Conservation (phyloP, 2,888 invertebrate species). For the Cinara cedri region DNA sequence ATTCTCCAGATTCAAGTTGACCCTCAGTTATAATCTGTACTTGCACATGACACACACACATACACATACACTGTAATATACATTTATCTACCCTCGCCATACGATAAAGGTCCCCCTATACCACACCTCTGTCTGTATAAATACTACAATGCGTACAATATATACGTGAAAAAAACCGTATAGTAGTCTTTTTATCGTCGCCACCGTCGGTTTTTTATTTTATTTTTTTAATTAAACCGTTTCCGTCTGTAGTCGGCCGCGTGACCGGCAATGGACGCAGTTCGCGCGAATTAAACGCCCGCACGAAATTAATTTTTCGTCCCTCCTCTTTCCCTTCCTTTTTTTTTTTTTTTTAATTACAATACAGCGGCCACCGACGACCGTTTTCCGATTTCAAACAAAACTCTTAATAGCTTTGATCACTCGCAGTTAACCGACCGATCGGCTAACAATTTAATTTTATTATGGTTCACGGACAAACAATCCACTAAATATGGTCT, state of each 20-base stretch:
- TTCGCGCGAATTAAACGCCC: conserved; percentile 42
- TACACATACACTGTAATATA: no score
- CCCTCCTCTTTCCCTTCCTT: not conserved
- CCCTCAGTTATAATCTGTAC: no score
- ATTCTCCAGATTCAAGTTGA: no score
- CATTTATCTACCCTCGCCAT: not conserved
- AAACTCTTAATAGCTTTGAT: not conserved
- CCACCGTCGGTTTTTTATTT: conserved; percentile 8
- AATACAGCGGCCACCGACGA: not conserved
- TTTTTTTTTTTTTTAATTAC: conserved; percentile 29
- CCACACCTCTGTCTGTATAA: not conserved
- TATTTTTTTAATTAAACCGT: conserved; percentile 51
- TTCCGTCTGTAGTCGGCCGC: conserved; percentile 9
- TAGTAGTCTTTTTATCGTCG: conserved; percentile 32
- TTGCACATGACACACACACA: no score
- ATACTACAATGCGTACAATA: no score
- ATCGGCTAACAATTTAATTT: no score
- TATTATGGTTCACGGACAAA: no score
- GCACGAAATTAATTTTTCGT: conserved; percentile 51
- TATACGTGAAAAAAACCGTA: not conserved
- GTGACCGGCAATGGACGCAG: not conserved
- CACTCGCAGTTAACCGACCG: no score
- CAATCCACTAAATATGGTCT: no score
- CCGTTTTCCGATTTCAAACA: conserved; percentile 13
- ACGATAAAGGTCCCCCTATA: not conserved